Base-by-base conservation (phyloP, 2,113 vertebrate species). In the Stomatorhinus ivindoensis region DNA sequence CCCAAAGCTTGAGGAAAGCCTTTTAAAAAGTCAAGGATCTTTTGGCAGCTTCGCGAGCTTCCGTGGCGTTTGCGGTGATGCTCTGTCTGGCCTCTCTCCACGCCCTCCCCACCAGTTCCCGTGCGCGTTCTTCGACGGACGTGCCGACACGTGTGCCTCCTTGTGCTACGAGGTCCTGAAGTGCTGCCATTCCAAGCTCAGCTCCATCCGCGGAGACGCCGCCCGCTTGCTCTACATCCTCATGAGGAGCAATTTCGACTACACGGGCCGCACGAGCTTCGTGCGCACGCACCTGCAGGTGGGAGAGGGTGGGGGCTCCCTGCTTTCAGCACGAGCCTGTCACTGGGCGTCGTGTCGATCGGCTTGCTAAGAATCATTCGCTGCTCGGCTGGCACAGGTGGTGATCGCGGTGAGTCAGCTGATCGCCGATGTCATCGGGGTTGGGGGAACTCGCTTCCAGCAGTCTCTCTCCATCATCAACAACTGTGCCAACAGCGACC, bases 201-300 rank as follows among this genome's bases (percentile, higher is more conserved):
- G 98, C 94, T 97, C 97, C 87, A 98, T 98, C 93, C 95, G 98
- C 35, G 97, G 95, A 0, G 97, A 99, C 21, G 97, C 98, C 4
- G 99, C 98, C 0, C 97, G 98, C 87, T 97, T 99, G 27, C 97
- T 99, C n/a, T 99, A 99, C 93, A 98, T 99, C 92, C 96, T 99
- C 91, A 99, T 99, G 98, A 97, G 97, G 91, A 99, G 98, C 94
- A 99, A 99, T 94, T 99, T 99, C 2, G 98, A 99, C 93, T 99
- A 98, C 94, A 99, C 97, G 0, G 97, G 97, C 3, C 98, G 98
- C 92, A 98, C 95, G 91, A 99, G 97, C 44, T 99, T 99, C 51
- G 98, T 99, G 42, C 96, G 98, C 80, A 99, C 98, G 0, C 98
- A 99, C 92, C 93, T 99, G 80, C 98, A 99, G 94, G 98, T 82